Evolutionary conservation across 1,140 invertebrate species (phyloP), one percentile per base, ranked within the genome.

Genomic region (Rhyzopertha dominica): DNA sequence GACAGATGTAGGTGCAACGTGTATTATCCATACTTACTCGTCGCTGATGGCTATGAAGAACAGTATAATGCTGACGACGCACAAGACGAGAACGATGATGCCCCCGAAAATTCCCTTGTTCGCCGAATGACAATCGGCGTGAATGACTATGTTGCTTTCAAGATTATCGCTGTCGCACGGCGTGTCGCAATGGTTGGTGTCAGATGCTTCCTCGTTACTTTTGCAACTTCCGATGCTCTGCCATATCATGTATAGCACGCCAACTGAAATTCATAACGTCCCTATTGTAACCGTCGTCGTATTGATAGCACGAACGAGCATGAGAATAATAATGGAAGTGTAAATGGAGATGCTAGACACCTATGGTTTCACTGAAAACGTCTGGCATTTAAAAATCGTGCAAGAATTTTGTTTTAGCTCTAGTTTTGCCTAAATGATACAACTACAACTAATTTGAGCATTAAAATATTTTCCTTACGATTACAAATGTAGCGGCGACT

Each of bases 181-280:
- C 20, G 22, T 42, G 12, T 38, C 28, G 25, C 42, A 49, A 47
- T 48, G 63, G 24, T 59, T 58, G 16, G 43, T 49, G 23, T 66
- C 62, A 25, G 44, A 56, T 18, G 41, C 56, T 16, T 59, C 58
- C 19, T 54, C 44, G 17, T 53, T 46, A 13, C 48, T 43, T 45
- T 59, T 26, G 44, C 77, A 78, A 32, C 73, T 65, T 20, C 81
- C 81, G 48, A 86, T 82, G 56, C 84, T 82, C 47, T 75, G 71
- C 81, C 81, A 85, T 24, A 85, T 76, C 18, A 85, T 79, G 60
- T 78, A 84, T 60, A 83, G 77, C 20, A 85, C 73, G 3, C 81
- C 82, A 47, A 83, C 81, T 81, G 56, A 47, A 61, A 59, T 23
- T 41, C 18, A 31, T 26, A 7, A n/a, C n/a, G n/a, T n/a, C n/a